Evolutionary conservation across 2,888 invertebrate genomes (phyloP).

Genomic region (Coecobrya sp.): DNA sequence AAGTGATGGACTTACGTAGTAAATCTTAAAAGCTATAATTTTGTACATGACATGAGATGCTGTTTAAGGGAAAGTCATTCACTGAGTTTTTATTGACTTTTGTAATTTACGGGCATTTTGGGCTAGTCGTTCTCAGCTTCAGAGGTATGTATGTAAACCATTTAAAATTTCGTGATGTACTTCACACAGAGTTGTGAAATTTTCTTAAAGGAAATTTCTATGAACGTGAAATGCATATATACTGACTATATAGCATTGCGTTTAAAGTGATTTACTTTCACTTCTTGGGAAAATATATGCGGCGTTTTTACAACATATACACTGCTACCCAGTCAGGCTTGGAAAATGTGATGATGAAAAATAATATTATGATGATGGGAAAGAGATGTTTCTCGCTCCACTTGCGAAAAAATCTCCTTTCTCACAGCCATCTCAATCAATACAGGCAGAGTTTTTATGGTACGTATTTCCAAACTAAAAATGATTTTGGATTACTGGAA

Average conservation of each 20-base stretch:
- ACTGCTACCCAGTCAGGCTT: constrained; percentile 42
- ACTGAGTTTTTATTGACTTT: not conserved
- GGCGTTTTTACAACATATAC: not conserved
- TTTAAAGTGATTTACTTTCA: not conserved
- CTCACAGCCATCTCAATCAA: constrained; percentile 65
- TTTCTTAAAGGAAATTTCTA: not conserved
- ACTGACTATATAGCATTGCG: not conserved
- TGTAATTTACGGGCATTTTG: not conserved
- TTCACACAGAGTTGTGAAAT: not conserved
- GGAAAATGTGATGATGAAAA: constrained; percentile 73
- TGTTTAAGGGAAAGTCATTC: not conserved
- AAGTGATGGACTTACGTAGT: not conserved
- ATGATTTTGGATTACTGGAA: constrained; percentile 11
- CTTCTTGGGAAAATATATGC: constrained; percentile 2
- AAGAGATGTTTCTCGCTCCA: constrained; percentile 64
- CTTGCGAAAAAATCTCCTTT: constrained; percentile 61
- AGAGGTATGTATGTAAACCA: not conserved
- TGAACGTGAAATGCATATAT: not conserved
- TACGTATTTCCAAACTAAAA: constrained; percentile 2
- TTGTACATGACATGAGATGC: not conserved
- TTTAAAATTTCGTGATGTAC: not conserved
- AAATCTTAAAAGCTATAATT: constrained; percentile 12
- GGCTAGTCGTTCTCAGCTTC: not conserved
- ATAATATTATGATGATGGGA: constrained; percentile 75
- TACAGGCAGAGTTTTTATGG: constrained; percentile 48